Evolutionary conservation across 2,888 invertebrate species (phyloP).

Genomic region (Eudemis profundana): DNA sequence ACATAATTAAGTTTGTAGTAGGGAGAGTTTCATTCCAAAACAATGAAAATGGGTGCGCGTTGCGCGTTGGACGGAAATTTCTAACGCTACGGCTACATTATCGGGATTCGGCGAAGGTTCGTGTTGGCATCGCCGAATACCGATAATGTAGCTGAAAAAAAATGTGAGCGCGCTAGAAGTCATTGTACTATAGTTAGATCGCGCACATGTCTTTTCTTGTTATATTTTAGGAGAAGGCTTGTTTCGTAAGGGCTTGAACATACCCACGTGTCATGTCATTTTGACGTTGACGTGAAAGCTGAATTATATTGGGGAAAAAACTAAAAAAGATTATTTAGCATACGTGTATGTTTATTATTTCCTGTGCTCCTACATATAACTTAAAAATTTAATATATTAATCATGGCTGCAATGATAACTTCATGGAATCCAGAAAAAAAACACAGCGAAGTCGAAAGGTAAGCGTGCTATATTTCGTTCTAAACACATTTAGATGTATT

Average conservation of each 20-base stretch:
- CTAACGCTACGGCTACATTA: no score
- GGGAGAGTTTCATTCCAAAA: not conserved
- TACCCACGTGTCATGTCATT: slow-evolving; percentile 2
- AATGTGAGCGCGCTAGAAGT: no score
- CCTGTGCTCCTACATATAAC: not conserved
- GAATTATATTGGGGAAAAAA: slow-evolving; percentile 21
- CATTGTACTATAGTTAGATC: no score
- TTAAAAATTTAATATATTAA: slow-evolving; percentile 13
- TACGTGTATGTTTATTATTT: slow-evolving; percentile 39
- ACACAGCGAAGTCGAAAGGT: slow-evolving; percentile 88
- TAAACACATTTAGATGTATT: slow-evolving; percentile 1
- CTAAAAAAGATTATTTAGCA: slow-evolving; percentile 7
- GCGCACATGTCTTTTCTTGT: no score
- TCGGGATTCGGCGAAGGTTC: no score
- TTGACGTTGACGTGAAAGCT: slow-evolving; percentile 25
- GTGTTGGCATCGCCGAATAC: no score
- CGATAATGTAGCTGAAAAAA: no score
- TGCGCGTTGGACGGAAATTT: no score
- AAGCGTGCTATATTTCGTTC: slow-evolving; percentile 29
- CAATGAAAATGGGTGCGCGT: no score
- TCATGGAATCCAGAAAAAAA: slow-evolving; percentile 91
- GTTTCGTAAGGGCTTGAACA: slow-evolving; percentile 20
- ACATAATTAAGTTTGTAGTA: not conserved
- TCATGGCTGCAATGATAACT: slow-evolving; percentile 82
- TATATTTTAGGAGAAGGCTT: no score